Base-by-base conservation (phyloP, 1,140 invertebrate genomes). In the Venustaconcha ellipsiformis region DNA sequence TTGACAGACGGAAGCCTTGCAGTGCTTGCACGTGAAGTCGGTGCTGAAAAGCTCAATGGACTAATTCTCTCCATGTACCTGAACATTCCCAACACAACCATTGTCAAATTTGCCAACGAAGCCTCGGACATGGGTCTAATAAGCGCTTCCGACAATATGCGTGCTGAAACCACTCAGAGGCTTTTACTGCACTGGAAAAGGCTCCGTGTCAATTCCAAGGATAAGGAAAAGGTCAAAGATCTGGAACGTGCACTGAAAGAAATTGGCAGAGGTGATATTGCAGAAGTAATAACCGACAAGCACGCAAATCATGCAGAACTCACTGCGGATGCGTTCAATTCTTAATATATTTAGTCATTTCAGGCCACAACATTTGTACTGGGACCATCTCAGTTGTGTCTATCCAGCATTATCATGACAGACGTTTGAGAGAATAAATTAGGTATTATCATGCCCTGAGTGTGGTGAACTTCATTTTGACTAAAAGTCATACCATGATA, bases 221-320 rank as follows among this genome's bases (percentile, higher is more conserved):
- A 75, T 17, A 74, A 73, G 20, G 78, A 79, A 18, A 79, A 79
- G 57, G 78, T 79, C 4, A 67, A 75, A 63, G 78, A 79, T 67
- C n/a, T 79, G 26, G 78, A 79, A 26, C 26, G 69, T 14, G 78
- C 78, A 15, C 73, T 79, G 6, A 62, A 65, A 17, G 78, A 79
- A 65, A 79, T 75, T 67, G 78, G 78, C 17, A 75, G 70, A 74
- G 17, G 63, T n/a, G 78, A 74, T 23, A 65, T 71, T 37, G 78
- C 78, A 20, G 73, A 79, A 18, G 72, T 76, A 2, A 69, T 79
- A 23, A 66, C 58, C 48, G 73, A 79, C n/a, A 79, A 76, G 64
- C 55, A 70, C 18, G 68, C 72, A 2, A 74, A 79, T 60, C 67
- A 75, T 62, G 20, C 68, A 57, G 78, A 79, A 60, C 37, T 79